Base-by-base conservation (phyloP, 2,888 invertebrate genomes). In the Ariolimax columbianus region DNA sequence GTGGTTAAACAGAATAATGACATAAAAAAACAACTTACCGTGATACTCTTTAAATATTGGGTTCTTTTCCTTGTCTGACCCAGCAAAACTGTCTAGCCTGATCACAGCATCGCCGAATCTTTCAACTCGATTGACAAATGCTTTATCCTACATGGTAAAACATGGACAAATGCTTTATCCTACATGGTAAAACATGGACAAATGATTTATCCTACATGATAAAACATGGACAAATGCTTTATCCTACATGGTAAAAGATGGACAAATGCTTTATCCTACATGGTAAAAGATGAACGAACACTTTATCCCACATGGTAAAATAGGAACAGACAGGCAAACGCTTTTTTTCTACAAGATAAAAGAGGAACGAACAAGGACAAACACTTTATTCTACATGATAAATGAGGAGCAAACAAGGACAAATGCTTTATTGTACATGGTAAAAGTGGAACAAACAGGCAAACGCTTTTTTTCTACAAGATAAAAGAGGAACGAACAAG, bases 41-140 rank as follows among this genome's bases (percentile, higher is more conserved):
- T 97, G 97, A 93, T 97, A 98, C 91, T 98, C 97, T 90, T 96
- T 96, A 90, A 96, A 96, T 26, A 96, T 95, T 17, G 97, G 96
- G 94, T 97, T 97, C 30, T 96, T 96, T 94, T 97, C 97, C 88
- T 96, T 96, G 84, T 96, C 96, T 0, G 97, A 97, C 4, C 97
- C 97, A 55, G 96, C 96, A 94, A 98, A 97, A 1, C 97, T 97
- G 93, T 98, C 97, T 84, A 98, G 95, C 91, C 95, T 95, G 82
- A 98, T 95, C 33, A 96, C 96, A 91, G 96, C 96, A 93, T 98
- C 98, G 82, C 96, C 96, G 81, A 97, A 95, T 93, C 97, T 96
- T 87, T 95, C 94, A 40, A 94, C 88, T 73, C 93, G 87, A 72
- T 68, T 59, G 40, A 92, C 88, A 81, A 91, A 90, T 6, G 90